These are phyloP conservation scores for Iphiclides podalirius DNA, from an alignment of 2,888 invertebrate species.

Conservation along the genomic window DNA sequence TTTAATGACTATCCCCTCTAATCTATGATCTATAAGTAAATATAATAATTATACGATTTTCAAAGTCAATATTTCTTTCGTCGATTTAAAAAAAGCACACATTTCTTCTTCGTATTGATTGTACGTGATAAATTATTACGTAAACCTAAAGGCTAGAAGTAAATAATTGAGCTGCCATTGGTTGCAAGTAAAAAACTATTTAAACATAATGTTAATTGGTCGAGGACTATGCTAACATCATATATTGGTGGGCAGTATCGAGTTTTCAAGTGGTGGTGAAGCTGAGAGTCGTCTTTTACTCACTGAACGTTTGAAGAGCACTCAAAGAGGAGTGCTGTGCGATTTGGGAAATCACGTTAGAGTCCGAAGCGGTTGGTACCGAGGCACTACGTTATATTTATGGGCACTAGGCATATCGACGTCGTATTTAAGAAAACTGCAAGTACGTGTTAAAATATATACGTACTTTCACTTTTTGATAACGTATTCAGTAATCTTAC, in stretches of 20 bases:
- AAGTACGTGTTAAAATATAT: neutral
- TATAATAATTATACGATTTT: too few relatives aligned
- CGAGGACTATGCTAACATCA: slow-evolving; percentile 15
- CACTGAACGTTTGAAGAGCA: slow-evolving; percentile 55
- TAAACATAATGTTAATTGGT: slow-evolving; percentile 17
- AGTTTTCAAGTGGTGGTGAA: slow-evolving; percentile 43
- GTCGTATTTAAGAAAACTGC: neutral
- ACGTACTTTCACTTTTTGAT: too few relatives aligned
- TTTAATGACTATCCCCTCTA: too few relatives aligned
- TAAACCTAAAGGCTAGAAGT: too few relatives aligned
- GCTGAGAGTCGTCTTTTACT: slow-evolving; percentile 39
- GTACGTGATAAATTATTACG: too few relatives aligned
- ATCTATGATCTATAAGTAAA: too few relatives aligned
- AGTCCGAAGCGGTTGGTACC: slow-evolving; percentile 29
- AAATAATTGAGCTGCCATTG: too few relatives aligned
- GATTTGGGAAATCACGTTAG: slow-evolving; percentile 75
- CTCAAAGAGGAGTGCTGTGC: slow-evolving; percentile 61
- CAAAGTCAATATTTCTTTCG: too few relatives aligned
- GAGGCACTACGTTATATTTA: slow-evolving; percentile 26
- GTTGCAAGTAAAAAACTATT: too few relatives aligned
- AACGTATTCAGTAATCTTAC: too few relatives aligned
- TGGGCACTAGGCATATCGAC: neutral
- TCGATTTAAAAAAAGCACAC: too few relatives aligned
- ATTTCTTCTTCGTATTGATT: too few relatives aligned
- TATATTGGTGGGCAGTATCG: slow-evolving; percentile 36